These are phyloP conservation scores for Ariopsis seemanni DNA, from an alignment of 2,113 vertebrate species.

Conservation along the genomic window DNA sequence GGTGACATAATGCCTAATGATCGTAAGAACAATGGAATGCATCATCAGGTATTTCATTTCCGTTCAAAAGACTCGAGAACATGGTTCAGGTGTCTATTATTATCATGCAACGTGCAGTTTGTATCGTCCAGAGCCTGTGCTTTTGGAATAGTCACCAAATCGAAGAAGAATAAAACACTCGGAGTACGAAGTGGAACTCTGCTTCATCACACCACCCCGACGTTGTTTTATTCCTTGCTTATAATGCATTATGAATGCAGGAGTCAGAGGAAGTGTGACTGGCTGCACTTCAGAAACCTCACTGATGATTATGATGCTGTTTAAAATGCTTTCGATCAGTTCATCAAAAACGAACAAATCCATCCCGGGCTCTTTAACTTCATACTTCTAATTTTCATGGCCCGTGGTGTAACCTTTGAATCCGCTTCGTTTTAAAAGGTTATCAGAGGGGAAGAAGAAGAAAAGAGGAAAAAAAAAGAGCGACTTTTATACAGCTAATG, in stretches of 20 bases:
- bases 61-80: not conserved
- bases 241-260: not conserved
- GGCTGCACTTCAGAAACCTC: not conserved
- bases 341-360: slow-evolving; percentile 2
- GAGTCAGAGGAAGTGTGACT: not conserved
- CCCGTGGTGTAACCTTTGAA: slow-evolving; percentile 35
- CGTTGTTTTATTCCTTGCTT: not conserved
- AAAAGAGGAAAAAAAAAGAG: slow-evolving; percentile 29
- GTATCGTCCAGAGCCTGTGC: not conserved
- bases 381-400: slow-evolving; percentile 29
- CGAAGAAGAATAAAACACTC: not conserved
- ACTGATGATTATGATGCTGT: not conserved
- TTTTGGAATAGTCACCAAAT: not conserved
- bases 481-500: slow-evolving; percentile 56
- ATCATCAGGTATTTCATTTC: not conserved
- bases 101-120: not conserved
- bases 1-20: not conserved
- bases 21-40: not conserved
- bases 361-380: not conserved
- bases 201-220: not conserved
- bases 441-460: slow-evolving; percentile 45
- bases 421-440: slow-evolving; percentile 49
- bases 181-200: not conserved
- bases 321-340: not conserved
- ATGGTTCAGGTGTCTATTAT: not conserved